These are phyloP conservation scores for Pangasius mekongensis DNA, from an alignment of 2,797 vertebrate genomes.

Conservation along the genomic window DNA sequence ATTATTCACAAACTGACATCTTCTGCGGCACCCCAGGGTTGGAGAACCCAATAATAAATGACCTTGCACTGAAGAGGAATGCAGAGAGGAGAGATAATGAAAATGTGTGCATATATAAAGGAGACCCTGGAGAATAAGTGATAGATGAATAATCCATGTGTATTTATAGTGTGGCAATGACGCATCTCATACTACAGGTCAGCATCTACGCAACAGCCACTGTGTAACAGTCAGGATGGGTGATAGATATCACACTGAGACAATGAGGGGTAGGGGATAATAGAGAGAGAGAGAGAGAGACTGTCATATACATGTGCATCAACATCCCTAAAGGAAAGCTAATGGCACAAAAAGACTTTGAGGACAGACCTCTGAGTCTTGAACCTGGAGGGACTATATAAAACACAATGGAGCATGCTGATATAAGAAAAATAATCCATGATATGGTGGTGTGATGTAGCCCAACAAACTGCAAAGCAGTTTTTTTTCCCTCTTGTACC, in stretches of 20 bases:
- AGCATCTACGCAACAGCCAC: constrained; percentile 28
- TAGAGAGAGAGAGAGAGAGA: constrained; percentile 24
- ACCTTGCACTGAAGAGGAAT: constrained; percentile 50
- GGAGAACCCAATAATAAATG: constrained; percentile 59
- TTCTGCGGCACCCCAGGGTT: constrained; percentile 53
- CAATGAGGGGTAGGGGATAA: constrained; percentile 21
- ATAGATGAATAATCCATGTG: constrained; percentile 61
- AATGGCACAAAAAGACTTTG: background rate
- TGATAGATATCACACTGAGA: constrained; percentile 34
- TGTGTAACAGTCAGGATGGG: constrained; percentile 37
- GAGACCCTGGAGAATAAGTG: constrained; percentile 51
- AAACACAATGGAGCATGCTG: background rate
- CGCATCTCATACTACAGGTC: constrained; percentile 52
- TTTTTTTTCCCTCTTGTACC: background rate
- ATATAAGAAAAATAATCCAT: background rate
- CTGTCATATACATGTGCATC: constrained; percentile 44
- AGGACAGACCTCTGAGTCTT: background rate
- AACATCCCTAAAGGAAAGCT: background rate
- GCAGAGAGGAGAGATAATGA: constrained; percentile 57
- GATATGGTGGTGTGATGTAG: background rate
- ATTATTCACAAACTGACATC: constrained; percentile 72
- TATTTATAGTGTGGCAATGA: constrained; percentile 59
- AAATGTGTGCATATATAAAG: constrained; percentile 53
- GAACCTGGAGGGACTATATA: background rate
- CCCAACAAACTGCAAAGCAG: background rate